Evolutionary conservation across 1,140 invertebrate species (phyloP).

Genomic region (Hypsibius dujardini): DNA sequence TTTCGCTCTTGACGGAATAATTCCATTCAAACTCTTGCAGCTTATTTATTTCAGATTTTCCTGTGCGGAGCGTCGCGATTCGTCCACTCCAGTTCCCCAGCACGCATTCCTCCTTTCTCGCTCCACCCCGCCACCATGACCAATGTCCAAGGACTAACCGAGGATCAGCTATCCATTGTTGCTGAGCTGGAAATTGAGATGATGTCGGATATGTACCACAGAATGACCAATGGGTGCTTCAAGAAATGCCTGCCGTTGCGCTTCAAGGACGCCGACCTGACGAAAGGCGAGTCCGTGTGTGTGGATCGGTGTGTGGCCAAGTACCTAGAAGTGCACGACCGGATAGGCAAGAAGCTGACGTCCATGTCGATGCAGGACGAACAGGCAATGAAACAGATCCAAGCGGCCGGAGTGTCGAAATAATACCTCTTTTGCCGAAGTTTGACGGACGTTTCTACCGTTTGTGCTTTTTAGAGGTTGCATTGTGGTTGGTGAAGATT

Average conservation of each 20-base stretch:
- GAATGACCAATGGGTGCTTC: conserved; percentile 77
- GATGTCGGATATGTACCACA: conserved; percentile 97
- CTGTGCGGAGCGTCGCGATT: too few relatives aligned
- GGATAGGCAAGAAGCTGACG: conserved; percentile 85
- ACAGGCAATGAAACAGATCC: conserved; percentile 49
- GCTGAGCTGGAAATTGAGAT: conserved; percentile 93
- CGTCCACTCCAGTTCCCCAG: not conserved
- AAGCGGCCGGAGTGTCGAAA: too few relatives aligned
- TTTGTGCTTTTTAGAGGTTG: too few relatives aligned
- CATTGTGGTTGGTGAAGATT: too few relatives aligned
- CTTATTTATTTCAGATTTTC: too few relatives aligned
- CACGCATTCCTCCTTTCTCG: not conserved
- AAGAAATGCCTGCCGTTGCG: conserved; percentile 87
- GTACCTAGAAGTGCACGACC: conserved; percentile 87
- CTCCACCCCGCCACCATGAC: not conserved
- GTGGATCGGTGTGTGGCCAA: conserved; percentile 93
- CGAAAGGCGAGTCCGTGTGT: conserved; percentile 93
- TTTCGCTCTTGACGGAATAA: too few relatives aligned
- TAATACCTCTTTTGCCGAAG: too few relatives aligned
- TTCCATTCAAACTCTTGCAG: too few relatives aligned
- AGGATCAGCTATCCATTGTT: conserved; percentile 65
- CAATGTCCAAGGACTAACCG: conserved; percentile 39
- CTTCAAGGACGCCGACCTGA: conserved; percentile 74
- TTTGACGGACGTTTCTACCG: too few relatives aligned
- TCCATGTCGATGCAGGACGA: conserved; percentile 76